These are phyloP conservation scores for Odontomyia ornata DNA, from an alignment of 2,888 invertebrate genomes.

Conservation along the genomic window DNA sequence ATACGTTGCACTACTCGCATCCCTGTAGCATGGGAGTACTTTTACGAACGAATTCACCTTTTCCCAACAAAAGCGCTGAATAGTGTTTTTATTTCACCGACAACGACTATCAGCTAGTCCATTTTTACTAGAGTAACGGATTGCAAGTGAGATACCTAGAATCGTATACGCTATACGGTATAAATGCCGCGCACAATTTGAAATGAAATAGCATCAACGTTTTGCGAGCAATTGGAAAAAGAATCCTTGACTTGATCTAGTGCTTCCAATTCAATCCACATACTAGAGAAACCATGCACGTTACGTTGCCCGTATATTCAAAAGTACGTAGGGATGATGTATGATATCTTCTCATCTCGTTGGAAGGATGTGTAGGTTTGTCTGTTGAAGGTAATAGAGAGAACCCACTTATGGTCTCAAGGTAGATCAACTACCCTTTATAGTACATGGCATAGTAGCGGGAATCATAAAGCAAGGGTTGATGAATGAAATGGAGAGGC, in stretches of 20 bases:
- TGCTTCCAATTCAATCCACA: slow-evolving; percentile 19
- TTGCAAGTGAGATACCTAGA: too few species aligned
- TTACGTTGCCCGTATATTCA: too few species aligned
- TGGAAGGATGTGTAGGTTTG: neutral
- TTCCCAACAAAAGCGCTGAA: slow-evolving; percentile 7
- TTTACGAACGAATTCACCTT: neutral
- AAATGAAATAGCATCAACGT: slow-evolving; percentile 33
- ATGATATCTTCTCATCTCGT: slow-evolving; percentile 38
- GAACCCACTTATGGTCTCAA: neutral
- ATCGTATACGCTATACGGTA: slow-evolving; percentile 3
- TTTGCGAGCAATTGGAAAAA: slow-evolving; percentile 33
- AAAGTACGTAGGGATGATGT: neutral
- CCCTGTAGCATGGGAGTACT: neutral
- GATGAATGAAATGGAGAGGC: neutral
- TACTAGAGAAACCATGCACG: neutral
- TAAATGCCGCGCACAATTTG: slow-evolving; percentile 39
- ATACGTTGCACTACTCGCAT: neutral
- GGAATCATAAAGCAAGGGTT: neutral
- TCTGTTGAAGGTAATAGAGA: neutral
- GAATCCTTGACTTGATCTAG: slow-evolving; percentile 31
- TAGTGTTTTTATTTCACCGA: slow-evolving; percentile 14
- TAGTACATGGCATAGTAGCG: neutral
- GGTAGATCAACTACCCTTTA: neutral
- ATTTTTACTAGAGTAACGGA: neutral
- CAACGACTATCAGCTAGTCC: neutral